Conservation (phyloP, 1,140 invertebrate genomes). For the Tyrophagus putrescentiae region DNA sequence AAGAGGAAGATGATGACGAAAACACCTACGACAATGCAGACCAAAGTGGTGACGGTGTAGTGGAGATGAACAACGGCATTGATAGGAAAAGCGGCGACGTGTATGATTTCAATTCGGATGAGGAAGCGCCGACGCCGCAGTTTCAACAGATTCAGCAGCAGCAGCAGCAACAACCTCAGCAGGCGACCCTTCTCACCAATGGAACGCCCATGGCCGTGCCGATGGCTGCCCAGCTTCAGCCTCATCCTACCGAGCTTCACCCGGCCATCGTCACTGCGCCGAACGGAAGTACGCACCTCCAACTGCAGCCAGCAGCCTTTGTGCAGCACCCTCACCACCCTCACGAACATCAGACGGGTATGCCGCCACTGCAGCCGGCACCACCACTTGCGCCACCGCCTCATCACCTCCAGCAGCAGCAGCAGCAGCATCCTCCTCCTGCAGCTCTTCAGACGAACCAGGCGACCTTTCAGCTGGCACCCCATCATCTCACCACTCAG, state of each 20-base stretch:
- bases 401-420: neutral
- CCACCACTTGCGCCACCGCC: neutral
- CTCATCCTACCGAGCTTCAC: neutral
- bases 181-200: no score
- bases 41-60: neutral
- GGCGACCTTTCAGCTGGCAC: neutral
- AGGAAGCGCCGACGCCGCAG: neutral
- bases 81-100: neutral
- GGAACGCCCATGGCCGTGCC: no score
- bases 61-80: neutral
- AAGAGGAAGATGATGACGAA: slow-evolving; percentile 5
- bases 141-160: no score
- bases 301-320: neutral
- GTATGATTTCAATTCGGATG: slow-evolving; percentile 11
- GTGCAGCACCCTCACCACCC: neutral
- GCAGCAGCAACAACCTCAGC: no score
- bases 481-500: neutral
- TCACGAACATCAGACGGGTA: no score
- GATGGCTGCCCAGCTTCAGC: no score
- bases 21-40: neutral
- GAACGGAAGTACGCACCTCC: no score
- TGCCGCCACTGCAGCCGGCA: neutral
- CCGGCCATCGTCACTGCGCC: no score
- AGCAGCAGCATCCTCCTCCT: neutral
- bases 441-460: neutral